Evolutionary conservation across 2,113 vertebrate species (phyloP).

Genomic region (Atrichornis clamosus): DNA sequence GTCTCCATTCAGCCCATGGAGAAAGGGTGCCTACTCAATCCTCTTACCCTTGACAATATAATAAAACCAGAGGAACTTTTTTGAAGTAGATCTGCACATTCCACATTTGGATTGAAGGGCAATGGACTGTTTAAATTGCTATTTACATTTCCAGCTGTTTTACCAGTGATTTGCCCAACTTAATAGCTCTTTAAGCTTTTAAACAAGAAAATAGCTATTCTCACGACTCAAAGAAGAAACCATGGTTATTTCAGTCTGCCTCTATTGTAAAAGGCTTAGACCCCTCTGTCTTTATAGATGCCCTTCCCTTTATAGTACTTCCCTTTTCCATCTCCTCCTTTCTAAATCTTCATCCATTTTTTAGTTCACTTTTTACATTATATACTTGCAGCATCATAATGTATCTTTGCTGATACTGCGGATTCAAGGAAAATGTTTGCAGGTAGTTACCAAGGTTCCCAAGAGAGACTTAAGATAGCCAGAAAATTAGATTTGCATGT

Average conservation of each 20-base stretch:
- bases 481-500: conserved; percentile 36
- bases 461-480: conserved; percentile 28
- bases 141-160: conserved; percentile 84
- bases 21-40: conserved; percentile 65
- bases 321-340: conserved; percentile 56
- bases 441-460: conserved; percentile 29
- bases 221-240: conserved; percentile 72
- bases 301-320: conserved; percentile 36
- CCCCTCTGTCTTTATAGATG: conserved; percentile 62
- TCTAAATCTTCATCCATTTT: conserved; percentile 32
- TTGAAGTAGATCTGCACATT: conserved; percentile 68
- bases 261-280: conserved; percentile 74
- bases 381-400: conserved; percentile 24
- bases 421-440: conserved; percentile 1
- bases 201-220: conserved; percentile 82
- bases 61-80: conserved; percentile 70
- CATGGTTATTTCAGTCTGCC: conserved; percentile 68
- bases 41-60: conserved; percentile 72
- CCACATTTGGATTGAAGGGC: conserved; percentile 69
- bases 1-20: conserved; percentile 59
- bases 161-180: conserved; percentile 81
- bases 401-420: not conserved
- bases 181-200: conserved; percentile 83
- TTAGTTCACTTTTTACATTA: conserved; percentile 44
- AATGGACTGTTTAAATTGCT: conserved; percentile 79